A percentile compares a stretch with the other conserved stretches of the same genome.
phyloP scores from a whole-genome alignment of 1,140 invertebrate genomes.

The Tribolium castaneum region DNA sequence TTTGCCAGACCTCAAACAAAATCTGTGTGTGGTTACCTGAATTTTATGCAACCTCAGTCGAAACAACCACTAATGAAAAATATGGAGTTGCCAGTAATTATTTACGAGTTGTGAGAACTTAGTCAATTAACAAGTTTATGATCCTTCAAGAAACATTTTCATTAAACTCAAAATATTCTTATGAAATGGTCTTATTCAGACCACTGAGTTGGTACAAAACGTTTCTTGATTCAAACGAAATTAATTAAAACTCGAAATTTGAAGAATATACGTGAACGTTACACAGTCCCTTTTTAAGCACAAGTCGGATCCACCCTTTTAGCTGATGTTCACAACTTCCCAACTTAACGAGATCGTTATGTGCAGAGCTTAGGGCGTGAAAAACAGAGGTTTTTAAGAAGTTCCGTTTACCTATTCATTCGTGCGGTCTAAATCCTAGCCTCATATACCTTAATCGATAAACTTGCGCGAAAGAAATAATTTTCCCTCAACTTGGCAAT shows the following conservation, averaged over 20 bases:
- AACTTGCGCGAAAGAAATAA: background rate
- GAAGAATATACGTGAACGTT: no score
- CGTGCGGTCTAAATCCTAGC: background rate
- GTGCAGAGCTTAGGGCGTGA: background rate
- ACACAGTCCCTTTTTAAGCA: background rate
- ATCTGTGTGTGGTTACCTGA: no score
- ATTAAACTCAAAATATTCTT: no score
- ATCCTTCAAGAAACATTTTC: background rate
- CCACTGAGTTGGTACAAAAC: no score
- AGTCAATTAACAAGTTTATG: background rate
- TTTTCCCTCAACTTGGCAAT: background rate
- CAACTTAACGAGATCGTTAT: background rate
- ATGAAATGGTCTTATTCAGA: no score
- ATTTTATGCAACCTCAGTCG: no score
- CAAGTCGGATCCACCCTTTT: background rate
- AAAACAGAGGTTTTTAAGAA: background rate
- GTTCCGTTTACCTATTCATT: background rate
- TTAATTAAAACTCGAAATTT: no score
- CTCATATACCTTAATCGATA: background rate
- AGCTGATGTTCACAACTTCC: background rate
- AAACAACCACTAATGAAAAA: background rate
- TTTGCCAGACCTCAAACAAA: background rate
- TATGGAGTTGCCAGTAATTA: background rate
- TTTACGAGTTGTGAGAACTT: background rate
- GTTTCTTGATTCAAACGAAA: no score